Base-by-base conservation (phyloP, 2,113 vertebrate genomes). In the Oryzias curvinotus region DNA sequence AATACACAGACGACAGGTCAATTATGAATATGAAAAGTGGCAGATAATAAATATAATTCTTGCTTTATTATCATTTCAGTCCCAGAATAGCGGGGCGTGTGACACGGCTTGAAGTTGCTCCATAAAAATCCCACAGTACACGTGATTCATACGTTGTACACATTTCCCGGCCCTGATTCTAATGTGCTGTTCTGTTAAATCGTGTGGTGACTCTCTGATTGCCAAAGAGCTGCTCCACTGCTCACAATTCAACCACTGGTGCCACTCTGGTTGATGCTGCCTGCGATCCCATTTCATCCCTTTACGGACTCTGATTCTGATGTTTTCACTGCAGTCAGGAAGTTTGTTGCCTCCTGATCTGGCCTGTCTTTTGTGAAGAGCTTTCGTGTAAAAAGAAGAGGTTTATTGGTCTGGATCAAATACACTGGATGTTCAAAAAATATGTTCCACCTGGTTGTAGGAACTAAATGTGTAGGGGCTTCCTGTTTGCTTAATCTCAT, bases 211-310 rank as follows among this genome's bases (percentile, higher is more conserved):
- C 52, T 64, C 42, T 62, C 58, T 64, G 41, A 47, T 52, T 63
- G 56, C 26, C 45, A 72, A 70, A 71, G 52, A 68, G 45, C 49
- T 59, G 59, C 62, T 62, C 65, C 52, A 52, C 28, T 36, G 45
- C 62, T 68, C 59, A 56, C 48, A 65, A 56, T 65, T 41, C 43
- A 46, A 45, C 47, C 26, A 46, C 7, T 36, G 64, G 62, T 47
- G 56, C 41, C 56, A 19, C 62, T 50, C 50, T 53, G 61, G 62
- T 36, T 52, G 57, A 47, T 63, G 26, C 18, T 4, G n/a, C 60
- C 71, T 48, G 45, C 30, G 53, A 51, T 70, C 65, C 65, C 44
- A 63, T 76, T 54, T 73, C 51, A 65, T 75, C 62, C 48, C 25
- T 21, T 14, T 65, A 21, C 36, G 59, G 26, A 46, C 55, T 61